phyloP scores from a whole-genome alignment of 2,888 invertebrate species.

The Tetragnatha montana region DNA sequence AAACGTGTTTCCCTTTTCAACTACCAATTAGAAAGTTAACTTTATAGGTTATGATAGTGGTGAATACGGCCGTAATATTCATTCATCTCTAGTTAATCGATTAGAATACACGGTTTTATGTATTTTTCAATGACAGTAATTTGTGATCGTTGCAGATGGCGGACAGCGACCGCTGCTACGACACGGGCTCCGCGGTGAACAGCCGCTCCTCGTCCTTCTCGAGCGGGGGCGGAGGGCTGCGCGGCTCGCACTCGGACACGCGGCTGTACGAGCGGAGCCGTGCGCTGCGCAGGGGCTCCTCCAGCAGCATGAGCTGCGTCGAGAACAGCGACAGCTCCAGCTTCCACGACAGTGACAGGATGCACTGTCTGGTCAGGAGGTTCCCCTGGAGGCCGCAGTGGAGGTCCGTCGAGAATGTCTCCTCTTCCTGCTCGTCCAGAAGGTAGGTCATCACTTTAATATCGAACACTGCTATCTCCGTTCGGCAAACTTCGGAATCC shows the following conservation, averaged over 20 bases:
- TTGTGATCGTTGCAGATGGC: slow-evolving; percentile 53
- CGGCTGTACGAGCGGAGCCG: slow-evolving; percentile 58
- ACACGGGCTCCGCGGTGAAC: slow-evolving; percentile 65
- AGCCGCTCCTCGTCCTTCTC: slow-evolving; percentile 67
- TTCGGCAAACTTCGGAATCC: too few relatives aligned
- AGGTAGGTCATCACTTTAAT: slow-evolving; percentile 39
- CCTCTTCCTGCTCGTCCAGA: slow-evolving; percentile 66
- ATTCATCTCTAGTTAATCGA: too few relatives aligned
- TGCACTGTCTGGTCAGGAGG: slow-evolving; percentile 29
- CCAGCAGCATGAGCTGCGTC: slow-evolving; percentile 69
- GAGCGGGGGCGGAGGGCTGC: slow-evolving; percentile 55
- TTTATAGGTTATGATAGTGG: too few relatives aligned
- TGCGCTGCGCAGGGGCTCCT: slow-evolving; percentile 58
- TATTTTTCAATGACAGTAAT: too few relatives aligned
- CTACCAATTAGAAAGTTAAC: too few relatives aligned
- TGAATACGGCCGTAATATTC: too few relatives aligned
- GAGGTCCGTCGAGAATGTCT: slow-evolving; percentile 61
- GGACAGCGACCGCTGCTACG: slow-evolving; percentile 67
- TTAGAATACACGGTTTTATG: too few relatives aligned
- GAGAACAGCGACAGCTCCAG: slow-evolving; percentile 70
- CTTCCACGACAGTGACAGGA: slow-evolving; percentile 58
- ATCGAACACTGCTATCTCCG: too few relatives aligned
- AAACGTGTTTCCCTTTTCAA: too few relatives aligned
- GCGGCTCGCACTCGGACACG: slow-evolving; percentile 64
- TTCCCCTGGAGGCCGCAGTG: slow-evolving; percentile 53